Conservation (phyloP, 2,113 vertebrate genomes). For the Misgurnus anguillicaudatus region DNA sequence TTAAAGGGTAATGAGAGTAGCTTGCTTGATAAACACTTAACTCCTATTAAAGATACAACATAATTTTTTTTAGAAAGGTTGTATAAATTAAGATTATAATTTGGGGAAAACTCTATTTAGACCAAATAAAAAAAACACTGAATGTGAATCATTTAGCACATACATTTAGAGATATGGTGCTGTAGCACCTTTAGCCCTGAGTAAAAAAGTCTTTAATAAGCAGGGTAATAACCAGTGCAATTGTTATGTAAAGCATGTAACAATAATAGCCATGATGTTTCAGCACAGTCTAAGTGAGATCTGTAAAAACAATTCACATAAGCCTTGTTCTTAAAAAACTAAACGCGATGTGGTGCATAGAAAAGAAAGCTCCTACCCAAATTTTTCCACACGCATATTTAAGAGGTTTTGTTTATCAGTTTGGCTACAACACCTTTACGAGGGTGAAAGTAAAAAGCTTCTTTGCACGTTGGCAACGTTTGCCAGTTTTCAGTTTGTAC, state of each 20-base stretch:
- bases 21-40: too few relatives aligned
- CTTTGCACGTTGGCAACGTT: conserved; percentile 10
- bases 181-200: conserved; percentile 47
- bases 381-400: not conserved
- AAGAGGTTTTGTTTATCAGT: not conserved
- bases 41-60: too few relatives aligned
- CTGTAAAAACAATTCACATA: not conserved
- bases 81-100: too few relatives aligned
- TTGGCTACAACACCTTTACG: not conserved
- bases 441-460: not conserved
- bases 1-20: not conserved
- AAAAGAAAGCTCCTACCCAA: not conserved
- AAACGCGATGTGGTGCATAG: conserved; percentile 3
- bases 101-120: too few relatives aligned
- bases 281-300: conserved; percentile 9
- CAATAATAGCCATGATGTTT: conserved; percentile 12
- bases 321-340: not conserved
- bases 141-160: not conserved
- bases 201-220: conserved; percentile 29
- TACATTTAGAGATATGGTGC: conserved; percentile 20
- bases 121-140: too few relatives aligned
- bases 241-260: conserved; percentile 21
- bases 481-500: not conserved
- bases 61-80: not conserved
- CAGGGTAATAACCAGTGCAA: conserved; percentile 31